Evolutionary conservation across 2,888 invertebrate species (phyloP), one percentile per base, ranked within the genome.

Genomic region (Rhagonycha lutea): DNA sequence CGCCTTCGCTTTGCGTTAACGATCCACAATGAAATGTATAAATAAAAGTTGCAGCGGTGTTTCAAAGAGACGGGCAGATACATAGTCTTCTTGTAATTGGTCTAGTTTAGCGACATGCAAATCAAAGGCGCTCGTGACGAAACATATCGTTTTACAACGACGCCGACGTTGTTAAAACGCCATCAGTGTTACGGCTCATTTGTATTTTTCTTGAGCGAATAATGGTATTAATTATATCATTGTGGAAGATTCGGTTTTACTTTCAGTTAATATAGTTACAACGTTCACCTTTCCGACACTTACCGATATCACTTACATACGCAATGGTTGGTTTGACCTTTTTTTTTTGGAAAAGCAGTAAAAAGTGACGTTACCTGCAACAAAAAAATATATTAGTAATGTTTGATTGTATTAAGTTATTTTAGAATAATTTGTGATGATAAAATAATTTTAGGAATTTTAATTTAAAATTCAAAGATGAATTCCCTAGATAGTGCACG

Each of bases 21-120:
- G 84, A 84, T 84, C 83, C 83, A 82, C 83, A 84, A 84, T 84
- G 84, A 84, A 85, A 85, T 84, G 82, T 84, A 84, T 85, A 84
- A 85, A 86, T 86, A 85, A 84, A 85, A 85, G 82, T 84, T 72
- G 82, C 26, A 65, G 63, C 81, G 79, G 79, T 71, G 82, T 82
- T 83, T 84, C 85, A 86, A 85, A 85, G 85, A 84, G 83, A 75
- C 81, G 82, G 84, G 83, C 84, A 85, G 83, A 85, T 84, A 84
- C 84, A 84, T 65, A 65, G 79, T 80, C 81, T 82, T 83, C 80
- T 82, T 83, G 83, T 86, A 87, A 87, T 87, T 87, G 87, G 86
- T 86, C 86, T 87, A 87, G 86, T 87, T 86, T 87, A 84, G 83
- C 84, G 84, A 84, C 85, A 86, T 84, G 86, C 85, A 86, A 86